Conservation (phyloP, 2,888 invertebrate genomes). For the Vandiemenella viatica region DNA sequence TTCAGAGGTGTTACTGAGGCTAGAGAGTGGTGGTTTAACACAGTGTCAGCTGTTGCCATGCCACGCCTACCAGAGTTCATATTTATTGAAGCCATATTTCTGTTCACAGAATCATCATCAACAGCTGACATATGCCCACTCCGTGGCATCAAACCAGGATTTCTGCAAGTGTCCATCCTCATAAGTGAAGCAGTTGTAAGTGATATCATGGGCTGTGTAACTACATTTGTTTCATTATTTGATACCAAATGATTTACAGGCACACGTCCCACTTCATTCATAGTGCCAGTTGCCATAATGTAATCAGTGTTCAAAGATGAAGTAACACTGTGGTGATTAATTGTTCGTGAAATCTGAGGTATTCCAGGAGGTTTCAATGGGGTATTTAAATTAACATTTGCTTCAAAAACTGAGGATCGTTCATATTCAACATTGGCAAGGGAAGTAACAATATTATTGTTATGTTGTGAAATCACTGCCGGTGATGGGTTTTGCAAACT, state of each 20-base stretch:
- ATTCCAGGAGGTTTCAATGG: not conserved
- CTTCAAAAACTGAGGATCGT: no score
- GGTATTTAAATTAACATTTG: not conserved
- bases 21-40: slow-evolving; percentile 9
- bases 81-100: slow-evolving; percentile 3
- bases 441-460: no score
- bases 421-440: not conserved
- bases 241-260: not conserved
- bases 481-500: not conserved
- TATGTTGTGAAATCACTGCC: no score
- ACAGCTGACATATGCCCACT: slow-evolving; percentile 1
- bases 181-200: not conserved
- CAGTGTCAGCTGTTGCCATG: not conserved
- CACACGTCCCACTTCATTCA: slow-evolving; percentile 1
- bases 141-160: not conserved
- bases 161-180: not conserved
- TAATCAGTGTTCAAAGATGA: not conserved
- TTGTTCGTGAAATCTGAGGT: not conserved
- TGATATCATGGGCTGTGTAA: not conserved
- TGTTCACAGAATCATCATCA: no score
- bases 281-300: not conserved
- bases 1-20: slow-evolving; percentile 11
- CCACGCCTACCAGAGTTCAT: slow-evolving; percentile 6
- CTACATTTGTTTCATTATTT: not conserved
- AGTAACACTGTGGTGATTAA: not conserved